Base-by-base conservation (phyloP, 2,113 vertebrate species). In the Tragulus kanchil region DNA sequence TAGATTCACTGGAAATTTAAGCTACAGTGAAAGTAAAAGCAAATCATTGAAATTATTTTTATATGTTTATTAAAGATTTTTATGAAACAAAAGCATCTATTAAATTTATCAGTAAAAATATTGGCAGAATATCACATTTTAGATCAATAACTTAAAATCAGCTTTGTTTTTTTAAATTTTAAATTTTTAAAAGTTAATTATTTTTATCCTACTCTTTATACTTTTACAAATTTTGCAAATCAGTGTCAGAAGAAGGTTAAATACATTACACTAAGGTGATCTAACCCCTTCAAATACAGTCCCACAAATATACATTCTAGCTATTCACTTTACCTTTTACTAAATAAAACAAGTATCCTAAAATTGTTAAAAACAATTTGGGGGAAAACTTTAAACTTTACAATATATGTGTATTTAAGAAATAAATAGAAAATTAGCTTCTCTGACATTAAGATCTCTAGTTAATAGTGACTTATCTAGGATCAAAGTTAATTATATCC, bases 101-200 rank as follows among this genome's bases (percentile, higher is more conserved):
- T 71, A 79, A 78, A 36, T 28, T 90, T 87, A 69, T 52, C 7
- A 89, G 56, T 7, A 95, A 95, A 73, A 71, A 8, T 56, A 67
- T 56, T 64, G 64, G 81, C 6, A 28, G 23, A 93, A 52, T 54
- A 42, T 6, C 6, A 71, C 31, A 88, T 64, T 87, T 88, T 36
- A 85, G 93, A 61, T 45, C 2, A 83, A 21, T 23, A 42, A 67
- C 7, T 90, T 42, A 28, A 85, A 82, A 62, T 61, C 65, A 56
- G 0, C 8, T 36, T 0, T 64, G 26, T 15, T 92, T 92, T 82
- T 54, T 0, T n/a, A n/a, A 26, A n/a, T 64, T 77, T 61, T n/a
- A n/a, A 95, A 88, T n/a, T 54, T 88, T 86, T 45, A 2, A 94
- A 78, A 97, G 0, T 31, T 94, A 69, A 50, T 79, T 87, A 71